Conservation (phyloP, 1,140 invertebrate species). For the Camponotus floridanus region DNA sequence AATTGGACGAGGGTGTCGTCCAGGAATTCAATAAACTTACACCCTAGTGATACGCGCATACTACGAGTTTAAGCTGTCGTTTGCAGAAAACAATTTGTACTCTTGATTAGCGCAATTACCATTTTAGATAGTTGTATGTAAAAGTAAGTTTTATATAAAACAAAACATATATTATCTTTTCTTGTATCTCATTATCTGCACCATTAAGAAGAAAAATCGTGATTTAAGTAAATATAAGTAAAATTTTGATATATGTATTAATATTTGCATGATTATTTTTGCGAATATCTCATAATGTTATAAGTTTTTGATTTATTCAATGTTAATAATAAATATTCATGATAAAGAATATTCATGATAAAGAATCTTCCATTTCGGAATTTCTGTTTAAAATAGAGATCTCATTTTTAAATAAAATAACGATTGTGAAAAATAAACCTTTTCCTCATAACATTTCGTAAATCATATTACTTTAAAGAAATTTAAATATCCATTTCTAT, state of each 20-base stretch:
- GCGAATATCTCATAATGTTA: not conserved
- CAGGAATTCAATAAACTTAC: slow-evolving; percentile 68
- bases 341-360: slow-evolving; percentile 42
- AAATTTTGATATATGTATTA: not conserved
- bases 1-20: slow-evolving; percentile 54
- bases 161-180: not conserved
- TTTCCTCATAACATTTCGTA: slow-evolving; percentile 29
- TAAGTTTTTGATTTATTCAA: not conserved
- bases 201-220: not conserved
- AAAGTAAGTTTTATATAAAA: not conserved
- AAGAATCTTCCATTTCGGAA: slow-evolving; percentile 33
- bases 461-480: slow-evolving; percentile 65
- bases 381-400: slow-evolving; percentile 48
- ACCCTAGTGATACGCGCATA: not conserved
- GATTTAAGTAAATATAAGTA: not conserved
- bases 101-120: not conserved
- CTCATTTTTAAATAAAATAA: slow-evolving; percentile 60
- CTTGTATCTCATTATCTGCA: no score
- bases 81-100: slow-evolving; percentile 39
- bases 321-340: slow-evolving; percentile 45
- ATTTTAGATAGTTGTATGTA: not conserved
- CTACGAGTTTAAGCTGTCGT: not conserved
- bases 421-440: slow-evolving; percentile 33
- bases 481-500: slow-evolving; percentile 55
- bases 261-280: no score